Evolutionary conservation across 23 tunicate species (phyloP), one percentile per base, ranked within the genome.

Genomic region (Halocynthia roretzi): DNA sequence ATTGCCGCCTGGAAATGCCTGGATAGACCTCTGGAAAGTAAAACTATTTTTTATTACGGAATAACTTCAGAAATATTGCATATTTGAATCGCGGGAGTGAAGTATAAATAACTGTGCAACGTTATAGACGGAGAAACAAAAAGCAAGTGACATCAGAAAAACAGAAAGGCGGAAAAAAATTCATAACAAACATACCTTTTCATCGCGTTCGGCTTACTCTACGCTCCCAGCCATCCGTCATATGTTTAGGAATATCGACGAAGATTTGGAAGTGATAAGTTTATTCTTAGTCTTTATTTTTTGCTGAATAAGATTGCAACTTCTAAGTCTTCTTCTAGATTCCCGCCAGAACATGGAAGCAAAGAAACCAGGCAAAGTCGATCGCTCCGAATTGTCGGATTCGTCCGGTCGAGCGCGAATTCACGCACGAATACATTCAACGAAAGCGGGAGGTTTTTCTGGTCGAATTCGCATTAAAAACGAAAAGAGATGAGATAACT

Each of bases 401-500:
- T 62, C 87, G 95, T 19, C 84, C 87, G 10, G 79, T 88, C 17
- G 84, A 78, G 61, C 67, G 67, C 18, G 95, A 88, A 55, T 77
- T 52, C 68, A 88, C 86, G 5, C 76, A 77, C 51, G 95, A 88
- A 44, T 73, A 78, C 49, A 78, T 83, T 17, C 84, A 72, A 40
- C 54, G 84, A 66, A 88, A 88, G 62, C 67, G 95, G 10, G 87
- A 88, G 8, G 83, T 83, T 70, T 88, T 88, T 83, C 55, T 88
- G 7, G 76, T 88, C 53, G 85, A 88, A 52, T 88, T 77, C 58
- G 79, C 87, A 7, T 56, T 88, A 1, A 83, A 83, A 78, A 78
- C 81, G 0, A 88, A 83, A 72, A 77, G 79, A 20, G 74, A 88
- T 48, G 87, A 88, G 74, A 81, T 88, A 51, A 69, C 7, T 9